Conservation (phyloP, 2,113 vertebrate species). For the Mungos mungo region DNA sequence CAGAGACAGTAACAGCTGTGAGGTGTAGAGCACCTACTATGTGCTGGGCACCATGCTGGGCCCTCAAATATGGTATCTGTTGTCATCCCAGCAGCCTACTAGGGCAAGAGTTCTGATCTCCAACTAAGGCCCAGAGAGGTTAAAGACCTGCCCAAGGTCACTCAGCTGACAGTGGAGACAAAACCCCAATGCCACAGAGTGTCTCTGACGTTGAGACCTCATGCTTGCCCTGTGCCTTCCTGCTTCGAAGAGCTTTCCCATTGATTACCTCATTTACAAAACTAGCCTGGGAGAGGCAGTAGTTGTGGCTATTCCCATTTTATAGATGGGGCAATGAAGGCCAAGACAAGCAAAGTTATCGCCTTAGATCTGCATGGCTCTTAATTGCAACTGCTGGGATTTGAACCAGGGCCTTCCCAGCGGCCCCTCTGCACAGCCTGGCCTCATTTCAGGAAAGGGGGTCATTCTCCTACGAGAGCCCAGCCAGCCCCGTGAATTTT, state of each 20-base stretch:
- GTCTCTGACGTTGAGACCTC: accelerated
- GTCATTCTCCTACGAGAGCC: neutral
- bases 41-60: neutral
- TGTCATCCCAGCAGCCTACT: neutral
- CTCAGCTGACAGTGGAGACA: neutral
- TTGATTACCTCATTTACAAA: neutral
- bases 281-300: neutral
- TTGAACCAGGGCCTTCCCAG: neutral
- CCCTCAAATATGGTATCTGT: neutral
- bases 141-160: neutral
- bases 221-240: neutral
- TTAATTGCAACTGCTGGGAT: neutral
- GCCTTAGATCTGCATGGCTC: neutral
- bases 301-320: neutral
- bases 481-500: neutral
- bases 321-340: neutral
- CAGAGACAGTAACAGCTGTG: neutral
- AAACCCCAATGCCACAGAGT: neutral
- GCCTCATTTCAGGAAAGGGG: neutral
- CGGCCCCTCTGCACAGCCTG: neutral
- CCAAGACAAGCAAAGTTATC: neutral
- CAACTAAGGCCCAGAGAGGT: neutral
- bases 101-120: neutral
- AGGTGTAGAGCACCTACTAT: neutral
- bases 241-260: neutral